phyloP scores from a whole-genome alignment of 2,797 vertebrate species.

The Pipistrellus kuhlii region DNA sequence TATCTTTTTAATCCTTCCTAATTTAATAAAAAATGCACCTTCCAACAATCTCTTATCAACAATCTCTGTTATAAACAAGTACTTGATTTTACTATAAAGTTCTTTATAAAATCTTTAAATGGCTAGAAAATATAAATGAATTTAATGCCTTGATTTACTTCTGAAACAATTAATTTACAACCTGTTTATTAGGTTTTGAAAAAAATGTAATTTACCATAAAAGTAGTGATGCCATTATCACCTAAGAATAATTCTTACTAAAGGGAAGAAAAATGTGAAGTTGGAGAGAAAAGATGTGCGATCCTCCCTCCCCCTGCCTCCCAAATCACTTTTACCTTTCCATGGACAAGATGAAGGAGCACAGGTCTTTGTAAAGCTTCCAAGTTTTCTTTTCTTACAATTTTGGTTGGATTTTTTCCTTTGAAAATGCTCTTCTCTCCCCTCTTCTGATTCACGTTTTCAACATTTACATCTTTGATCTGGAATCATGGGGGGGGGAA shows the following conservation, averaged over 20 bases:
- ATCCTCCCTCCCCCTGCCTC: background rate
- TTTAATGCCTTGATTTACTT: slow-evolving; percentile 6
- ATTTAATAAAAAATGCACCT: slow-evolving; percentile 28
- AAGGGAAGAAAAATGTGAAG: background rate
- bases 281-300: background rate
- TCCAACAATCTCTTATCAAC: background rate
- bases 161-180: background rate
- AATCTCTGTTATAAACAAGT: slow-evolving; percentile 6
- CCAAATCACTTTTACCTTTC: slow-evolving; percentile 91
- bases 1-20: slow-evolving; percentile 13
- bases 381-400: slow-evolving; percentile 90
- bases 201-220: background rate
- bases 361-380: slow-evolving; percentile 92
- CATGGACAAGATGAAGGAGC: slow-evolving; percentile 92
- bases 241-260: background rate
- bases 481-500: slow-evolving; percentile 77
- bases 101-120: slow-evolving; percentile 33
- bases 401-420: slow-evolving; percentile 88
- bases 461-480: slow-evolving; percentile 93
- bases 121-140: slow-evolving; percentile 36
- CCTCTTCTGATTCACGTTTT: slow-evolving; percentile 88
- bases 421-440: slow-evolving; percentile 91
- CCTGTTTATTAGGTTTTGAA: background rate
- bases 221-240: background rate
- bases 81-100: background rate